Evolutionary conservation across 64 coral and sea anemone species (phyloP), one percentile per base, ranked within the genome.

Genomic region (Orbicella faveolata): DNA sequence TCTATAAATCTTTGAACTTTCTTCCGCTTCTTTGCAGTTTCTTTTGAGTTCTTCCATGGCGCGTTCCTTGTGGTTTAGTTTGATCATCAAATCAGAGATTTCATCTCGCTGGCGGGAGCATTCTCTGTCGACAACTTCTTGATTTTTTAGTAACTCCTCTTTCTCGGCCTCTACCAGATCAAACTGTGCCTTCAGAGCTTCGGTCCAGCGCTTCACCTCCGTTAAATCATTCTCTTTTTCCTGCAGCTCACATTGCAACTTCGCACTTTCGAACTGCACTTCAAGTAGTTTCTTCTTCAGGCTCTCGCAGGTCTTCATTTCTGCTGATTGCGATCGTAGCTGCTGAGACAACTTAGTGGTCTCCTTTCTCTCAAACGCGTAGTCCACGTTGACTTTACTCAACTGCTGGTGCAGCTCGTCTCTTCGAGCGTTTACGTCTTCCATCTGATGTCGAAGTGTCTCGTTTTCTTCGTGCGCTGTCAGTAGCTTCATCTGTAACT

Each of bases 151-250:
- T 1, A 83, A 89, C 82, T 96, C 84, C 26, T 96, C 80, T 75
- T 91, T 92, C 55, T 96, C 94, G 18, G 84, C 73, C 33, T 81
- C 66, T 0, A 96, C 81, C 11, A 89, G 89, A 52, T 96, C 94
- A 74, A 86, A 96, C 17, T 90, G 90, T 1, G 74, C 81, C n/a
- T 92, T 96, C 68, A 96, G 53, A 14, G 94, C 94, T 93, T 89
- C 90, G 9, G 90, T 89, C 94, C 94, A 96, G 66, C 92, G 89
- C 9, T 96, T 92, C 34, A 96, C 36, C 62, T 96, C 72, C 9
- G 84, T 88, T 13, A 92, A 78, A 23, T 96, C 90, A 17, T 93
- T 83, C 37, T 76, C 75, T 63, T 75, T 75, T 36, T 96, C 90
- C 35, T 93, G 87, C 14, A 92, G 90, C 44, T 81, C 87, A 9